Conservation (phyloP, 2,113 vertebrate genomes). For the Lycocorax pyrrhopterus region DNA sequence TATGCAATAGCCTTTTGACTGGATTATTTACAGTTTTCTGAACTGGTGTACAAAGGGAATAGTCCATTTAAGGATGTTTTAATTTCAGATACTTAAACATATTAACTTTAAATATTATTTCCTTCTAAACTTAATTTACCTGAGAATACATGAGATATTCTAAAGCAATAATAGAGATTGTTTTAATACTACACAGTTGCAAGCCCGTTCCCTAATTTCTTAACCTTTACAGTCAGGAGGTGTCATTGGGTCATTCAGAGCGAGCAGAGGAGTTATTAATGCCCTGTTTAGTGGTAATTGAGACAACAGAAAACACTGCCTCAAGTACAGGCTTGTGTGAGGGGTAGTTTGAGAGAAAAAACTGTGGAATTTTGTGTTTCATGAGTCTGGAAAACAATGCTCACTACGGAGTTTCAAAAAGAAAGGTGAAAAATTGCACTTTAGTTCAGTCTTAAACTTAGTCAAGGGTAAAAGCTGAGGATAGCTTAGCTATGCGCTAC, state of each 20-base stretch:
- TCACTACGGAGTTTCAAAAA: neutral
- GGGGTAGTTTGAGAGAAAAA: neutral
- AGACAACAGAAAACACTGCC: neutral
- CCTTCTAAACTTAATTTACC: neutral
- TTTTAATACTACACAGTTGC: neutral
- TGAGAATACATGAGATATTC: neutral
- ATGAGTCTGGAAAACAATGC: neutral
- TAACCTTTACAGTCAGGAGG: neutral
- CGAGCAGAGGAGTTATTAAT: neutral
- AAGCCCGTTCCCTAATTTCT: neutral
- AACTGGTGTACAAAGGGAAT: neutral
- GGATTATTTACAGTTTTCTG: neutral
- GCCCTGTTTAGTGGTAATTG: neutral
- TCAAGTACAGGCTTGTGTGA: neutral
- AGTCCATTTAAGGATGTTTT: neutral
- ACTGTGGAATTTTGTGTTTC: neutral
- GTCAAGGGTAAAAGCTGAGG: neutral
- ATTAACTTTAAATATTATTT: neutral
- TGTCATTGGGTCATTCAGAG: neutral
- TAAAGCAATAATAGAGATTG: neutral
- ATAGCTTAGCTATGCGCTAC: neutral
- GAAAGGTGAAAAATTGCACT: neutral
- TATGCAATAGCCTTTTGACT: neutral
- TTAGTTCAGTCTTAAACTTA: neutral
- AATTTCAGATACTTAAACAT: neutral